Conservation (phyloP, 2,888 invertebrate species). For the Trachelus stipa region DNA sequence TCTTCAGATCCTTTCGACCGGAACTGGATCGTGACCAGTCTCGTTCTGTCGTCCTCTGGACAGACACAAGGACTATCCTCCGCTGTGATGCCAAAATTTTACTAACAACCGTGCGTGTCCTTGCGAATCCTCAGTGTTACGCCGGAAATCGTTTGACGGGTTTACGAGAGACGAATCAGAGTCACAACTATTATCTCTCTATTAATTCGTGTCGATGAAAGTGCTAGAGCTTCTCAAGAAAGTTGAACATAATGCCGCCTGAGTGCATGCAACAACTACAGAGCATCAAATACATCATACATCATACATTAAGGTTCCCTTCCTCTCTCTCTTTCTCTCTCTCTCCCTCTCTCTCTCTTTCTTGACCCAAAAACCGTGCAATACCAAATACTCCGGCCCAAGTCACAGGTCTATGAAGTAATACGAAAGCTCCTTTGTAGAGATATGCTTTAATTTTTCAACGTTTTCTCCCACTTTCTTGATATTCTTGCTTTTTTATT, state of each 20-base stretch:
- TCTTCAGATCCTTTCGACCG: conserved; percentile 48
- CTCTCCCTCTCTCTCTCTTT: no score
- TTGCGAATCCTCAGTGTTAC: not conserved
- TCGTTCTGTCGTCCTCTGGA: conserved; percentile 42
- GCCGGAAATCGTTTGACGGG: not conserved
- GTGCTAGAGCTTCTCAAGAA: not conserved
- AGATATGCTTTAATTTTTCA: not conserved
- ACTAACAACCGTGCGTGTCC: conserved; percentile 6
- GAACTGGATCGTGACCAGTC: conserved; percentile 61
- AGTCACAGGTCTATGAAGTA: not conserved
- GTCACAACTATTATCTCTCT: not conserved
- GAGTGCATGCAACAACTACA: not conserved
- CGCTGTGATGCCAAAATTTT: conserved; percentile 60
- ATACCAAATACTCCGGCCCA: conserved; percentile 22
- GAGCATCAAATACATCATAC: not conserved
- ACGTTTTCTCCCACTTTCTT: not conserved
- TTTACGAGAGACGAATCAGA: not conserved
- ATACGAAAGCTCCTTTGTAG: not conserved
- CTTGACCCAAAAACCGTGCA: conserved; percentile 3
- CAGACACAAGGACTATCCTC: conserved; percentile 46
- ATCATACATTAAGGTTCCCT: not conserved
- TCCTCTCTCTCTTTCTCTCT: no score
- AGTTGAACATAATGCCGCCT: not conserved
- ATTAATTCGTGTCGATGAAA: not conserved
- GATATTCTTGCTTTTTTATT: not conserved